Conservation (phyloP, 1,140 invertebrate genomes). For the Nephila pilipes region DNA sequence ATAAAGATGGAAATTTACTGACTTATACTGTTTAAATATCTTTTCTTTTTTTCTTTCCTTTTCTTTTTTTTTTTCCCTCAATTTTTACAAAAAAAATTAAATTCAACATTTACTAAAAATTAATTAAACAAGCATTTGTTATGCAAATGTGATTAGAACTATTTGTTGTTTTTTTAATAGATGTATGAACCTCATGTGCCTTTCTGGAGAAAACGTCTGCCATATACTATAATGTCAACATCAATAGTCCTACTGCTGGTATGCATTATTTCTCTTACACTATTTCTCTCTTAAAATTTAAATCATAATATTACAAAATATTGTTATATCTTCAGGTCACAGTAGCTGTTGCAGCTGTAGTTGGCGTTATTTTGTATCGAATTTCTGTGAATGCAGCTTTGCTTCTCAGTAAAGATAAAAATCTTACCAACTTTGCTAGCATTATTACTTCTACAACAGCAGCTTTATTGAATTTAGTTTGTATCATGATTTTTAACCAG, state of each 20-base stretch:
- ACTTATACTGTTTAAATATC: too few species aligned
- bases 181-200: constrained; percentile 93
- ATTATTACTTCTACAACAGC: constrained; percentile 92
- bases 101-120: too few species aligned
- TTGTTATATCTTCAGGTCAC: constrained; percentile 83
- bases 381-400: constrained; percentile 90
- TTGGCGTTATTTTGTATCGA: constrained; percentile 95
- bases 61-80: too few species aligned
- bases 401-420: constrained; percentile 78
- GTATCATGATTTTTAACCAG: constrained; percentile 93
- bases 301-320: neutral
- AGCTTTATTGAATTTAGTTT: constrained; percentile 91
- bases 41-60: too few species aligned
- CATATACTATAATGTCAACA: constrained; percentile 91
- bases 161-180: constrained; percentile 17
- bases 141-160: too few species aligned
- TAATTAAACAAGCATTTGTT: too few species aligned
- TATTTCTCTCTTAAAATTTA: neutral
- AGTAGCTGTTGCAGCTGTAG: constrained; percentile 91
- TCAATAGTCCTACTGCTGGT: constrained; percentile 91
- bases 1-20: too few species aligned
- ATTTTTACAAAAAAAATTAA: too few species aligned
- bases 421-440: constrained; percentile 87
- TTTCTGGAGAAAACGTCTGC: constrained; percentile 92
- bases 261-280: neutral